Evolutionary conservation across 2,888 invertebrate species (phyloP).

Genomic region (Phortica magna): DNA sequence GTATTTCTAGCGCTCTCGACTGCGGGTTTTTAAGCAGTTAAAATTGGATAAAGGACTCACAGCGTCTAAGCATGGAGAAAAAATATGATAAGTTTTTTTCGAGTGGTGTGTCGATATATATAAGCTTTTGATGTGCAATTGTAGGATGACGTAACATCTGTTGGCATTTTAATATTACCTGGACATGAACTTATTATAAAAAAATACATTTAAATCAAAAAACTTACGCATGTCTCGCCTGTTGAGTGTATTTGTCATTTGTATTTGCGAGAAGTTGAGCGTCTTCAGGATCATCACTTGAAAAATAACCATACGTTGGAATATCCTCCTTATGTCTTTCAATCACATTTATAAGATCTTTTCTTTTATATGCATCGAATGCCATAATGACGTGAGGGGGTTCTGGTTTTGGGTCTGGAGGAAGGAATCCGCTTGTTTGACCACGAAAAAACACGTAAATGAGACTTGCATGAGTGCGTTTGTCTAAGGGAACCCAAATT

Average conservation of each 20-base stretch:
- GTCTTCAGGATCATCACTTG: constrained; percentile 80
- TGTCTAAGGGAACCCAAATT: constrained; percentile 80
- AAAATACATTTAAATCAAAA: not conserved
- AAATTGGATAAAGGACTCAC: too few species aligned
- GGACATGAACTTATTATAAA: too few species aligned
- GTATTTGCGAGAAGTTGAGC: constrained; percentile 83
- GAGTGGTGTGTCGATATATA: too few species aligned
- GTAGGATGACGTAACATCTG: too few species aligned
- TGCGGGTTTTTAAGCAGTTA: too few species aligned
- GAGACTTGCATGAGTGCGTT: constrained; percentile 80
- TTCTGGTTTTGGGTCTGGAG: constrained; percentile 81
- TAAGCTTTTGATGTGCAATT: too few species aligned
- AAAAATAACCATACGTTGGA: constrained; percentile 85
- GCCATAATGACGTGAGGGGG: constrained; percentile 84
- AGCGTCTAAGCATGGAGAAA: too few species aligned
- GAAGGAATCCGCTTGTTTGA: constrained; percentile 79
- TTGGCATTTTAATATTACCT: too few species aligned
- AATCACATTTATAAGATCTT: constrained; percentile 81
- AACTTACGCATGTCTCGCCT: constrained; percentile 58
- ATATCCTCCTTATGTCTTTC: constrained; percentile 79
- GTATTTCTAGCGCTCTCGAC: too few species aligned
- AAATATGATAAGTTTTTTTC: too few species aligned
- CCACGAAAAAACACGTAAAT: constrained; percentile 80
- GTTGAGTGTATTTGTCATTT: constrained; percentile 80
- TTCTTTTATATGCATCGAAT: constrained; percentile 84